phyloP scores from a whole-genome alignment of 2,113 vertebrate genomes.

The Urocynchramus pylzowi region DNA sequence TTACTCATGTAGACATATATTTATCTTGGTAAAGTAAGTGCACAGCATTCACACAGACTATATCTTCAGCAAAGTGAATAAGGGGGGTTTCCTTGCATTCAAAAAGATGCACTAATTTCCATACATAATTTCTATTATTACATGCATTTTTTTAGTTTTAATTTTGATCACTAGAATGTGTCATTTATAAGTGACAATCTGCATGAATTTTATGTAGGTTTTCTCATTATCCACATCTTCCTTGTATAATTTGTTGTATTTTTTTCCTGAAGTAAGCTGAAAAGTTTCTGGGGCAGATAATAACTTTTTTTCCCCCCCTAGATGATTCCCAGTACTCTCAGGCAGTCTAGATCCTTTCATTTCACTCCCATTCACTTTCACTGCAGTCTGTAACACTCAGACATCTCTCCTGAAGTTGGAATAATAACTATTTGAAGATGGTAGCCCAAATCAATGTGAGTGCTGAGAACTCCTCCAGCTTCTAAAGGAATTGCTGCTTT shows the following conservation, averaged over 20 bases:
- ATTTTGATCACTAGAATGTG: background rate
- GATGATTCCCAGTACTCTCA: background rate
- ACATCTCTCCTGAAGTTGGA: background rate
- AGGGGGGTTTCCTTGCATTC: background rate
- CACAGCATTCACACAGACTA: accelerated
- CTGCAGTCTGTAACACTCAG: background rate
- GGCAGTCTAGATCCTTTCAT: background rate
- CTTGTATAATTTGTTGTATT: background rate
- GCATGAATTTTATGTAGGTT: background rate
- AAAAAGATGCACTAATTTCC: background rate
- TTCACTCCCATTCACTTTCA: background rate
- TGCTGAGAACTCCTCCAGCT: background rate
- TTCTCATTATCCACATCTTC: background rate
- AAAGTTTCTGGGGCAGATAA: background rate
- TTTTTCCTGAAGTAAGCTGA: background rate
- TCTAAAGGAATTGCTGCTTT: background rate
- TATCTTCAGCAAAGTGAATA: background rate
- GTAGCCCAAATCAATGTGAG: background rate
- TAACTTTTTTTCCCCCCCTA: background rate
- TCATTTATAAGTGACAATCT: background rate
- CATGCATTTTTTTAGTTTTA: background rate
- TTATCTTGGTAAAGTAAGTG: background rate
- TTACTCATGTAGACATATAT: background rate
- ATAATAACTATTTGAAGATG: background rate
- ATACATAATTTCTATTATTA: background rate